Evolutionary conservation across 2,113 vertebrate genomes (phyloP).

Genomic region (Thymallus thymallus): DNA sequence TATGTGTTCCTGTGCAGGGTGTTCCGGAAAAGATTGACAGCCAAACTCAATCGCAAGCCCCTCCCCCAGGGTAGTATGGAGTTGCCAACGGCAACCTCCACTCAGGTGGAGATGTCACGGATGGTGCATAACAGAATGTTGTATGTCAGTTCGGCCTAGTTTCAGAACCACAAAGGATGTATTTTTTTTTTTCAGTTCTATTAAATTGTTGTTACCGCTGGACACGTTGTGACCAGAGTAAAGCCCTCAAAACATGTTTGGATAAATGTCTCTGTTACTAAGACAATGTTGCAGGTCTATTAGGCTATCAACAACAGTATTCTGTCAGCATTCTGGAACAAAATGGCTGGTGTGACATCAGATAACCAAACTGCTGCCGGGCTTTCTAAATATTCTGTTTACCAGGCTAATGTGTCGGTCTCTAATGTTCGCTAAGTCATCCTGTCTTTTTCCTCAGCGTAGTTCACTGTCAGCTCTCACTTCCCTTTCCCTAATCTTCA

Average conservation of each 20-base stretch:
- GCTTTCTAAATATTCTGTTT: neutral
- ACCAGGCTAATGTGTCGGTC: constrained; percentile 4
- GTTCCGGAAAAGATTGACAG: constrained; percentile 66
- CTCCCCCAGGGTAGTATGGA: constrained; percentile 29
- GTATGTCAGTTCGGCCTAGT: constrained; percentile 60
- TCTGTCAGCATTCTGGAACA: neutral
- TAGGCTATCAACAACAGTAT: neutral
- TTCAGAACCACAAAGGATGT: constrained; percentile 11
- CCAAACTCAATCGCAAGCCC: constrained; percentile 46
- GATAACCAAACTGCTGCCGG: neutral
- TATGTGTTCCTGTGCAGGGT: constrained; percentile 75
- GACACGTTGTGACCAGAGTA: neutral
- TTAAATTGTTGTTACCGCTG: neutral
- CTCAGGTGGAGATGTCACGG: constrained; percentile 62
- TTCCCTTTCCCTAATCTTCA: constrained; percentile 62
- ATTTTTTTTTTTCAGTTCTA: neutral
- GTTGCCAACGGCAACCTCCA: constrained; percentile 58
- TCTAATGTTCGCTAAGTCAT: constrained; percentile 47
- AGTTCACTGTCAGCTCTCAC: constrained; percentile 35
- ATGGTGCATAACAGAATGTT: constrained; percentile 62
- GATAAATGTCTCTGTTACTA: neutral
- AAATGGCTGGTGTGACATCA: neutral
- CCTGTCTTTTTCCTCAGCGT: constrained; percentile 29
- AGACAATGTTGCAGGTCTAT: too few species aligned
- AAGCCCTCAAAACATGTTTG: neutral